These are phyloP conservation scores for Streptopelia turtur DNA, from an alignment of 2,797 vertebrate species.

Conservation along the genomic window DNA sequence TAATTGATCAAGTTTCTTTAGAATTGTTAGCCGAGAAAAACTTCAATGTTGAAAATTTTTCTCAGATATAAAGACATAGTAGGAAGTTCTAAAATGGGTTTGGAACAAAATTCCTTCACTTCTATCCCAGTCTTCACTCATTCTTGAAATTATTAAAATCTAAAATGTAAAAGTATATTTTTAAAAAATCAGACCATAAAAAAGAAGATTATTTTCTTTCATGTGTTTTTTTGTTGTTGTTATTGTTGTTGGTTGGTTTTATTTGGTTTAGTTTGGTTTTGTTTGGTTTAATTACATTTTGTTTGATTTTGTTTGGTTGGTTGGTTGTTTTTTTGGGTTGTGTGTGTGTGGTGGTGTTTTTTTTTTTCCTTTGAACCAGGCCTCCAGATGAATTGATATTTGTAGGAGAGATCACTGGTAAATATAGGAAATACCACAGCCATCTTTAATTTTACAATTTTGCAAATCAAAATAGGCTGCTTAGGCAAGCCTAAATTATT, in stretches of 20 bases:
- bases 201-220: no score
- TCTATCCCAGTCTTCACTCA: fast-evolving
- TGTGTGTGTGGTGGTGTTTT: no score
- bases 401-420: neutral
- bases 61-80: neutral
- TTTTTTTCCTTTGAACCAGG: neutral
- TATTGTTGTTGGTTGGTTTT: no score
- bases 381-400: neutral
- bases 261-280: neutral
- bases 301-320: no score
- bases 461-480: neutral
- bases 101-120: neutral
- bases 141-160: neutral
- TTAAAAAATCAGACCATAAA: neutral
- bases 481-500: neutral
- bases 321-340: no score
- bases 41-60: neutral
- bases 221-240: no score
- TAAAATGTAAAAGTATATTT: neutral
- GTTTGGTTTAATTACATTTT: neutral
- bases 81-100: neutral
- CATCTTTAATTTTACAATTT: neutral
- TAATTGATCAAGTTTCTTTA: neutral
- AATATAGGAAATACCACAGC: neutral
- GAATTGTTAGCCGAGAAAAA: neutral